Percentiles rank a stretch among this genome's conserved stretches.
These are phyloP conservation scores for Polymixis flavicincta DNA, from an alignment of 2,888 invertebrate species.

Conservation along the genomic window DNA sequence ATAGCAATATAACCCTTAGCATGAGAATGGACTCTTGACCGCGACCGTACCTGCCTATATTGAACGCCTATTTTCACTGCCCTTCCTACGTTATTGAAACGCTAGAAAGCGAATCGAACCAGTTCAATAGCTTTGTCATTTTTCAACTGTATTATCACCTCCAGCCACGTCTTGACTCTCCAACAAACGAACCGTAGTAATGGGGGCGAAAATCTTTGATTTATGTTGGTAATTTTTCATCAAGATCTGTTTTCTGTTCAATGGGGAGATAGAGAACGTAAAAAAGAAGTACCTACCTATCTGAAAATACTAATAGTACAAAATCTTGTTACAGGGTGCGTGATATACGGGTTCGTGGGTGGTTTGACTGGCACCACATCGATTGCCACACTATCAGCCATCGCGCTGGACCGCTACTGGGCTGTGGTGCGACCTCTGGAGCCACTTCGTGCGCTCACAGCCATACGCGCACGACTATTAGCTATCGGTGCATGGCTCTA, in stretches of 20 bases:
- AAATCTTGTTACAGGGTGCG: conserved; percentile 91
- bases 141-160: conserved; percentile 44
- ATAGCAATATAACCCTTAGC: too few species aligned
- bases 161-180: conserved; percentile 27
- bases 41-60: background rate
- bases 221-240: conserved; percentile 27
- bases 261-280: background rate
- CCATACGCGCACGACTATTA: conserved; percentile 91
- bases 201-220: conserved; percentile 34
- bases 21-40: too few species aligned
- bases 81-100: conserved; percentile 3
- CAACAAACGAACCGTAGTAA: conserved; percentile 36
- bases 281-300: background rate
- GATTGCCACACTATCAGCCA: conserved; percentile 95
- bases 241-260: background rate
- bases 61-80: conserved; percentile 5
- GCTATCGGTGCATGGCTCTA: conserved; percentile 94
- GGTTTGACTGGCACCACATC: conserved; percentile 95
- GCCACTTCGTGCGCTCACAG: conserved; percentile 91
- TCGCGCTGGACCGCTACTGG: conserved; percentile 95
- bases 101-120: conserved; percentile 21
- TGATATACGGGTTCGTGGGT: conserved; percentile 95
- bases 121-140: conserved; percentile 32
- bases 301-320: background rate
- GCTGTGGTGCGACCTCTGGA: conserved; percentile 95